Evolutionary conservation across 2,113 vertebrate species (phyloP).

Genomic region (Barnardius zonarius): DNA sequence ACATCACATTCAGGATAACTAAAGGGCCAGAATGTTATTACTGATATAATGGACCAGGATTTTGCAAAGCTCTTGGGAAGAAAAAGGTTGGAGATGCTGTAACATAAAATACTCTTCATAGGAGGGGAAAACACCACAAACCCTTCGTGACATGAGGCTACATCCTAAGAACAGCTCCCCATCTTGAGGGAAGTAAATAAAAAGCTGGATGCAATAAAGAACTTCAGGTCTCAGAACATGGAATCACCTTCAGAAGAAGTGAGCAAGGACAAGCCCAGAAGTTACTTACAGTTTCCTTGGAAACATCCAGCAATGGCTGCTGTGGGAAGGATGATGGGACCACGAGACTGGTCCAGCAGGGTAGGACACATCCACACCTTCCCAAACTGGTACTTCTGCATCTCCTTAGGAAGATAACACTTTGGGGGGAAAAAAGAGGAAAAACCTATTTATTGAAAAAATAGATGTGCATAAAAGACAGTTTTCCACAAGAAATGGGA

Average conservation of each 20-base stretch:
- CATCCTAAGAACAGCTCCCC: background rate
- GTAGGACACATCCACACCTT: too few relatives aligned
- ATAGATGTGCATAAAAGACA: background rate
- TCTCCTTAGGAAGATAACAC: background rate
- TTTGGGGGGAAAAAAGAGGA: background rate
- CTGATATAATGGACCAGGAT: background rate
- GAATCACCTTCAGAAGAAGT: rapidly evolving
- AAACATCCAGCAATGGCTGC: background rate
- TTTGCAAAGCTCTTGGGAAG: background rate
- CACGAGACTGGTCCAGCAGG: background rate
- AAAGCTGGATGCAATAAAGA: background rate
- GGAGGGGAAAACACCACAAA: background rate
- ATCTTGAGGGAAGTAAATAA: background rate
- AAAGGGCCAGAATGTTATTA: background rate
- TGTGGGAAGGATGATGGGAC: background rate
- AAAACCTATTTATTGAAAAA: background rate
- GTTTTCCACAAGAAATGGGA: background rate
- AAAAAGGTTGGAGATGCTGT: background rate
- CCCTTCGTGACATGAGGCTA: background rate
- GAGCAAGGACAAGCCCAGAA: background rate
- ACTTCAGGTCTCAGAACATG: background rate
- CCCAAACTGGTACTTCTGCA: rapidly evolving
- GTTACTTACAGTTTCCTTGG: rapidly evolving
- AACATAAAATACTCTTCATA: background rate
- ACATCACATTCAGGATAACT: background rate